Evolutionary conservation across 2,888 invertebrate species (phyloP).

Genomic region (Troides aeacus): DNA sequence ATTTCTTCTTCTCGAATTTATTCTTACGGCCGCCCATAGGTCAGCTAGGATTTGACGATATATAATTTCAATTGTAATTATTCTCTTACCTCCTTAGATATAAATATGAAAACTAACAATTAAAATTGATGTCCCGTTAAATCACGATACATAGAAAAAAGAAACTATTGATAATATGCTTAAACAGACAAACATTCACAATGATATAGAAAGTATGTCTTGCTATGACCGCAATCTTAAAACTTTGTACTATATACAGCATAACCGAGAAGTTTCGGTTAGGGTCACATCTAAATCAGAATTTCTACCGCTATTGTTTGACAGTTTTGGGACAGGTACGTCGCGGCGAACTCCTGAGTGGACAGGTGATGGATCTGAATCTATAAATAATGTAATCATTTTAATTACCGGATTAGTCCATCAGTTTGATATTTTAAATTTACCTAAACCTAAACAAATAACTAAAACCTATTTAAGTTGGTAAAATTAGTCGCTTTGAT

Average conservation of each 20-base stretch:
- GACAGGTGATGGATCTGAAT: slow-evolving; percentile 19
- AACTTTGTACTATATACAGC: slow-evolving; percentile 19
- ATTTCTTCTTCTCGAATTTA: slow-evolving; percentile 17
- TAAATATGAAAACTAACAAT: background rate
- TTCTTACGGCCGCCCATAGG: background rate
- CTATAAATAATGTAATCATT: slow-evolving; percentile 4
- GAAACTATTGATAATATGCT: background rate
- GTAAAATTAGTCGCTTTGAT: too few relatives aligned
- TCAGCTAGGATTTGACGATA: background rate
- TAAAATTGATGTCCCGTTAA: background rate
- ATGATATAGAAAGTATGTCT: background rate
- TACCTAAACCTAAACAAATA: background rate
- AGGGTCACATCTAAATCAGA: slow-evolving; percentile 22
- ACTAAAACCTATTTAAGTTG: too few relatives aligned
- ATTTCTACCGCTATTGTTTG: slow-evolving; percentile 20
- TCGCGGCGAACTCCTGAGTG: background rate
- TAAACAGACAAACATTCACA: background rate
- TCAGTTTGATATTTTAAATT: background rate
- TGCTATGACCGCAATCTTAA: slow-evolving; percentile 4
- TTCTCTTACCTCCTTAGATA: background rate
- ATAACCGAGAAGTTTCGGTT: slow-evolving; percentile 17
- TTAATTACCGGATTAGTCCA: background rate
- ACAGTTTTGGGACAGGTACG: slow-evolving; percentile 25
- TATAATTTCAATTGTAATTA: background rate
- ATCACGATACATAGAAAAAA: background rate